Percentiles rank a stretch among this genome's conserved stretches.
Evolutionary conservation across 2,797 vertebrate species (phyloP).

Genomic region (Eulemur rubriventer): DNA sequence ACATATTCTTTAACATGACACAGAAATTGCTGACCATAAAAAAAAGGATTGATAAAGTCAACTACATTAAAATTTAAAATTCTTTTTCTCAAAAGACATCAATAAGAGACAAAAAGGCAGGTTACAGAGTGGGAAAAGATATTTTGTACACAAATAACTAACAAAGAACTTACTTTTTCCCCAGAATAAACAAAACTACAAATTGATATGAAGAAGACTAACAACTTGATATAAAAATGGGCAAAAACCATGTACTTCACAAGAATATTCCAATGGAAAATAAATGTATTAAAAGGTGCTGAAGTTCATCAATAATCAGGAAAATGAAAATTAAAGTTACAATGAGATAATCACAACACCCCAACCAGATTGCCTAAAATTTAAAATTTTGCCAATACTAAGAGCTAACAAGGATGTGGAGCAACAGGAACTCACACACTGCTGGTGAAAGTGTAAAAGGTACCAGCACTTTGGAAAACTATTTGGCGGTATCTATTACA

Average conservation of each 20-base stretch:
- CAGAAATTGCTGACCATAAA: background rate
- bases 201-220: background rate
- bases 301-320: background rate
- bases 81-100: background rate
- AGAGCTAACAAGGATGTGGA: background rate
- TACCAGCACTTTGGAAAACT: background rate
- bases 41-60: background rate
- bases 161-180: background rate
- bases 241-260: background rate
- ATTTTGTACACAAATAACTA: background rate
- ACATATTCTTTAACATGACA: background rate
- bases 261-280: background rate
- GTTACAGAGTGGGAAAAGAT: background rate
- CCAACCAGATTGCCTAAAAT: background rate
- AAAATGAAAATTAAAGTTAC: background rate
- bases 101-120: background rate
- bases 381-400: background rate
- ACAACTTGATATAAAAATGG: background rate
- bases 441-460: background rate
- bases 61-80: background rate
- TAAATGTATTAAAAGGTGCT: background rate
- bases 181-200: background rate
- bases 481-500: background rate
- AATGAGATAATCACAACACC: background rate
- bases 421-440: fast-evolving